Evolutionary conservation across 2,888 invertebrate species (phyloP), one percentile per base, ranked within the genome.

Genomic region (Orchesella flavescens): DNA sequence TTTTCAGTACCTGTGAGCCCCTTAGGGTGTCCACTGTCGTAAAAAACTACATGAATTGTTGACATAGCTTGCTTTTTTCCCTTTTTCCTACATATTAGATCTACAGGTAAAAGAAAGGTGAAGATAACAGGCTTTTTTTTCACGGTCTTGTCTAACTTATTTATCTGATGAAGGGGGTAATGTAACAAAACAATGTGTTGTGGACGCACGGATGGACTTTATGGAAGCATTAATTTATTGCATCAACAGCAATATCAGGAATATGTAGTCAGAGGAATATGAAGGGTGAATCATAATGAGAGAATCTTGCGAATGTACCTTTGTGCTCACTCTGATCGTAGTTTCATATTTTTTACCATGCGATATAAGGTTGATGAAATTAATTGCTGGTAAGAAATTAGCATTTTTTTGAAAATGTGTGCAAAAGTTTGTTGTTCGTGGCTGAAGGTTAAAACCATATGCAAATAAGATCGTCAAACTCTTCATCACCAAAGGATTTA

Each of bases 1-100:
- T 49, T 21, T 34, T 61, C 69, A 49, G 17, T 46, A 68, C 61
- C 61, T 61, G 57, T 15, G 76, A 78, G 81, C 73, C 86, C 86
- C 86, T 86, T 82, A 86, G 86, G 86, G 86, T 83, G 82, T 86
- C 84, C 86, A 85, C 84, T 78, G 72, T 82, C 81, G 77, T 83
- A 83, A 81, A 57, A 34, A 34, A 34, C 34, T 34, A 83, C 84
- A 84, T 86, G 84, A 86, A 82, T 86, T 86, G 86, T 84, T 86
- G 86, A 86, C 86, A 86, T 85, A 63, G 82, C 74, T 78, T 71
- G 78, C 66, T 7, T 34, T 34, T 34, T 34, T 34, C 34, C 34
- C 34, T 34, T 2, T 34, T 4, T 34, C 2, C 23, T 24, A 65
- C 5, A 13, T 53, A 53, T 3, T 5, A 53, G 17, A 13, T 53